A percentile compares a stretch with the other conserved stretches of the same genome.
Evolutionary conservation across 1,140 invertebrate species (phyloP).

Genomic region (Brachionus rotundiformis): DNA sequence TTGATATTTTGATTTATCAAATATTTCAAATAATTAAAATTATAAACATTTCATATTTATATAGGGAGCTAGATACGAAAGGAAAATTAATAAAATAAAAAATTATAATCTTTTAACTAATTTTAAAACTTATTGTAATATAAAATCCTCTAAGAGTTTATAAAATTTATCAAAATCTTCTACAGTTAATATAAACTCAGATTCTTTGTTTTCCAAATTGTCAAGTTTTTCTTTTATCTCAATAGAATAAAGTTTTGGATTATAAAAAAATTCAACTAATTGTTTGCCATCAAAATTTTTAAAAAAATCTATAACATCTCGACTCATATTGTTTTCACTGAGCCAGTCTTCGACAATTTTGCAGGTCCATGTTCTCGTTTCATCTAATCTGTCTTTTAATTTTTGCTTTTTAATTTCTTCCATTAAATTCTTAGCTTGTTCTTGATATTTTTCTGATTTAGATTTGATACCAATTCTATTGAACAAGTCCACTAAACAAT

Average conservation of each 20-base stretch:
- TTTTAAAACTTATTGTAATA: background rate
- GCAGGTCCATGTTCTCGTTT: background rate
- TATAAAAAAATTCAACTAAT: background rate
- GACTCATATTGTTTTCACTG: background rate
- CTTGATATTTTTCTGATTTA: background rate
- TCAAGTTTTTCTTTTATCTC: background rate
- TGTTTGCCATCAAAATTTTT: background rate
- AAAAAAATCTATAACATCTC: background rate
- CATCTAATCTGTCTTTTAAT: background rate
- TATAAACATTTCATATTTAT: no score
- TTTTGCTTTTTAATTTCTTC: constrained; percentile 7
- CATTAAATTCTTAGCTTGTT: background rate
- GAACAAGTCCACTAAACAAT: background rate
- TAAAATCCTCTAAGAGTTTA: background rate
- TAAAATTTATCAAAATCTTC: background rate
- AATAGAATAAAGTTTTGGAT: background rate
- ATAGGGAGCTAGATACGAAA: no score
- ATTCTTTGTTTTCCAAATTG: background rate
- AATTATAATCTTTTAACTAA: background rate
- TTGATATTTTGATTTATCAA: no score
- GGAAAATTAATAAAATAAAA: no score
- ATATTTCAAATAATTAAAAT: no score
- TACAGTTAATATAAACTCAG: background rate
- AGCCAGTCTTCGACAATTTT: background rate
- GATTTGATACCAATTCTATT: background rate